Conservation (phyloP, 2,888 invertebrate genomes). For the Osedax fenrisi region DNA sequence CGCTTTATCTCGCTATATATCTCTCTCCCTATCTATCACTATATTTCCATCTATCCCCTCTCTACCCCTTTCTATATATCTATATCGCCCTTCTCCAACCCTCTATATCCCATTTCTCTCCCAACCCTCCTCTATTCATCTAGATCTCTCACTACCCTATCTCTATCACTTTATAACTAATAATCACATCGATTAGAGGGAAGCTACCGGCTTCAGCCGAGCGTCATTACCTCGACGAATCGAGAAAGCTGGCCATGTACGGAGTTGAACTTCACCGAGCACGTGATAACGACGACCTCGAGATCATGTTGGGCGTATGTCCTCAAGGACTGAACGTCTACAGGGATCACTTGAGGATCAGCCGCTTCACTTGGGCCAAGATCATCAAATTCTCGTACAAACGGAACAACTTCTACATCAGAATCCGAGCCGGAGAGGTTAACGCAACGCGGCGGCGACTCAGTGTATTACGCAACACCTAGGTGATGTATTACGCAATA, state of each 20-base stretch:
- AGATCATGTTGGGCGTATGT: conserved; percentile 90
- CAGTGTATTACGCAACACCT: no score
- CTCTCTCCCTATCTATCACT: no score
- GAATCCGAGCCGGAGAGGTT: conserved; percentile 82
- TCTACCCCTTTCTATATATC: no score
- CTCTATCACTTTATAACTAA: no score
- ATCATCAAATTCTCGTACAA: conserved; percentile 97
- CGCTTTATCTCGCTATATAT: no score
- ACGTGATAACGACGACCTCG: conserved; percentile 81
- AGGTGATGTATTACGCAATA: no score
- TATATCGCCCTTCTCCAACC: no score
- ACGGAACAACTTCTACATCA: conserved; percentile 91
- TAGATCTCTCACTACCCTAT: no score
- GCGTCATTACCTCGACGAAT: conserved; percentile 88
- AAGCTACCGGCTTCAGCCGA: conserved; percentile 96
- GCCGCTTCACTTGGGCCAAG: conserved; percentile 97
- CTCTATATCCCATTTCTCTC: no score
- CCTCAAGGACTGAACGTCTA: conserved; percentile 88
- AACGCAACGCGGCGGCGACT: no score
- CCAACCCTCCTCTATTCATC: no score
- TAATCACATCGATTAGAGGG: conserved; percentile 69
- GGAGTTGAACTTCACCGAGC: conserved; percentile 94
- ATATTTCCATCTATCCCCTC: no score
- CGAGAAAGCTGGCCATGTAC: conserved; percentile 96
- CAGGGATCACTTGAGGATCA: conserved; percentile 81